A percentile compares a stretch with the other conserved stretches of the same genome.
phyloP scores from a whole-genome alignment of 2,113 vertebrate species.

The Argyrosomus japonicus region DNA sequence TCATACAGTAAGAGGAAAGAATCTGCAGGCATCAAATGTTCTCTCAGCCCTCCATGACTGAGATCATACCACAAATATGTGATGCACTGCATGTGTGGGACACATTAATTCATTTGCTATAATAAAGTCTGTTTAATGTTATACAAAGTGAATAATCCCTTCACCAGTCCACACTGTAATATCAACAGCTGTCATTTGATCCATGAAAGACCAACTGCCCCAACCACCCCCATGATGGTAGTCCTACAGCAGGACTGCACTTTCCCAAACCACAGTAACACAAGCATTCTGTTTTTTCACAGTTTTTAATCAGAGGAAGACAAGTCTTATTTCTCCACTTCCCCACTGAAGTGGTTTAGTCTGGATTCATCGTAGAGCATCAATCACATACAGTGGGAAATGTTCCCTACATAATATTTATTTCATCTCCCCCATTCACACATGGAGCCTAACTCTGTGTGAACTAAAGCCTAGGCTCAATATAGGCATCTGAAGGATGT shows the following conservation, averaged over 20 bases:
- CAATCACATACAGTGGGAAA: constrained; percentile 53
- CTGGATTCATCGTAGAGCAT: constrained; percentile 81
- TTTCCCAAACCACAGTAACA: constrained; percentile 30
- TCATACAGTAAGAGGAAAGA: not conserved
- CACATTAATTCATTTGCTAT: not conserved
- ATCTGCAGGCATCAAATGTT: not conserved
- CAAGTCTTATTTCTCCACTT: constrained; percentile 65
- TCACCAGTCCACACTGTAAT: constrained; percentile 17
- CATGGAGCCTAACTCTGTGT: constrained; percentile 34
- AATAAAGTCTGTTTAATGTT: not conserved
- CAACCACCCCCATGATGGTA: constrained; percentile 65
- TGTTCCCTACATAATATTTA: constrained; percentile 79
- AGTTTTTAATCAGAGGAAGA: constrained; percentile 82
- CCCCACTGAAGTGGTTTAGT: constrained; percentile 83
- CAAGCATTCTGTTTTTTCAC: constrained; percentile 73
- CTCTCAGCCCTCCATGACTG: not conserved
- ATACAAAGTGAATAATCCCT: not conserved
- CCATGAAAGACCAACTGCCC: constrained; percentile 28
- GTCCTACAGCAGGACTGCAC: not conserved
- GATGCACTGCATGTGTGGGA: not conserved
- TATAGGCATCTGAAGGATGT: constrained; percentile 39
- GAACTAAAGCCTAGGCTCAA: constrained; percentile 51
- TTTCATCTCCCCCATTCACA: constrained; percentile 67
- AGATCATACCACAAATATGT: not conserved
- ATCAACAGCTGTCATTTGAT: constrained; percentile 13